Conservation (phyloP, 2,888 invertebrate species). For the Sarcophaga variegata region DNA sequence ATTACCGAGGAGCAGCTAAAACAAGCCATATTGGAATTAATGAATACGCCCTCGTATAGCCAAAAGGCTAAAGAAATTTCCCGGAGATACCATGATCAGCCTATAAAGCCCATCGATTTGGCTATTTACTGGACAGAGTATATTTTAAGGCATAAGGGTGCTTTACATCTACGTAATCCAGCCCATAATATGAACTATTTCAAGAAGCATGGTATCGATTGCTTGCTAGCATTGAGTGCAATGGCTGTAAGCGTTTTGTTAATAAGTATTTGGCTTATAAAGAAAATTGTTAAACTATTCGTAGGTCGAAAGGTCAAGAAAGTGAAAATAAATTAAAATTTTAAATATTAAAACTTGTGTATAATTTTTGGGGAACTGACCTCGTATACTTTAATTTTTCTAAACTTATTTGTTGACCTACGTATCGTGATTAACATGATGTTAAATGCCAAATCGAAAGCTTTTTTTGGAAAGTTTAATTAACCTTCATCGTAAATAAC, state of each 20-base stretch:
- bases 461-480: background rate
- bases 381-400: background rate
- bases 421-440: background rate
- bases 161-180: conserved; percentile 74
- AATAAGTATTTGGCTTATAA: background rate
- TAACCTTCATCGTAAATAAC: background rate
- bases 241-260: conserved; percentile 26
- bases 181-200: conserved; percentile 73
- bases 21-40: conserved; percentile 65
- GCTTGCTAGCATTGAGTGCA: conserved; percentile 68
- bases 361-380: background rate
- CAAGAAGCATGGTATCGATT: conserved; percentile 76
- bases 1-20: conserved; percentile 21
- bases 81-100: conserved; percentile 76
- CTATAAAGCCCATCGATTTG: conserved; percentile 75
- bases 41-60: conserved; percentile 71
- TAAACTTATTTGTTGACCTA: background rate
- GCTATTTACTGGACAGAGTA: conserved; percentile 80
- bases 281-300: conserved; percentile 34
- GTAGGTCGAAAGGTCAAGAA: background rate
- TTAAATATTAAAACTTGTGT: background rate
- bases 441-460: background rate
- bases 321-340: conserved; percentile 38
- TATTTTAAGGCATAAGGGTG: conserved; percentile 77
- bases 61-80: conserved; percentile 71